Conservation (phyloP, 2,888 invertebrate genomes). For the Cantharis lateralis region DNA sequence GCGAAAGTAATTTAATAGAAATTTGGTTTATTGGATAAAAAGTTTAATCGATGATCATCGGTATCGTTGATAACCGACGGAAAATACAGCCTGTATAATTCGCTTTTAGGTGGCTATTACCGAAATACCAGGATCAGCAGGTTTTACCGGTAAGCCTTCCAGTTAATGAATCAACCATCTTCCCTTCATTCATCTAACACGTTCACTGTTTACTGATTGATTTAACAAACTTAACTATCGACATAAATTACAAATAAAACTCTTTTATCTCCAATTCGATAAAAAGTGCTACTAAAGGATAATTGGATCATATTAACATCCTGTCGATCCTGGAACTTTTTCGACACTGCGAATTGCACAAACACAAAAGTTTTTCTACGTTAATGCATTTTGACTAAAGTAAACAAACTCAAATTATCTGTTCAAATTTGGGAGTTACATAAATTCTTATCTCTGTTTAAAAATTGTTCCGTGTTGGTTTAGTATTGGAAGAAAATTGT, state of each 20-base stretch:
- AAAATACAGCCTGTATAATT: constrained; percentile 45
- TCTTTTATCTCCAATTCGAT: background rate
- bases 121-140: constrained; percentile 52
- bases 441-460: constrained; percentile 8
- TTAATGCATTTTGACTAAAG: background rate
- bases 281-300: background rate
- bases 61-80: constrained; percentile 30
- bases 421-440: constrained; percentile 1
- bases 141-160: constrained; percentile 50
- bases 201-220: constrained; percentile 25
- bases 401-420: background rate
- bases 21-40: background rate
- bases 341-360: background rate
- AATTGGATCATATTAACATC: background rate
- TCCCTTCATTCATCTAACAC: constrained; percentile 28
- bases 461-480: background rate
- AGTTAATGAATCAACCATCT: constrained; percentile 51
- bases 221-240: constrained; percentile 22
- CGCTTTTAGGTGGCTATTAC: constrained; percentile 53
- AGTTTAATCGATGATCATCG: background rate
- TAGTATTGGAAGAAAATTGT: constrained; percentile 8
- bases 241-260: background rate
- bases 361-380: background rate
- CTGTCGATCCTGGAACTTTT: background rate
- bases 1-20: background rate